phyloP scores from a whole-genome alignment of 2,888 invertebrate genomes.

The Protodeltote pygarga region DNA sequence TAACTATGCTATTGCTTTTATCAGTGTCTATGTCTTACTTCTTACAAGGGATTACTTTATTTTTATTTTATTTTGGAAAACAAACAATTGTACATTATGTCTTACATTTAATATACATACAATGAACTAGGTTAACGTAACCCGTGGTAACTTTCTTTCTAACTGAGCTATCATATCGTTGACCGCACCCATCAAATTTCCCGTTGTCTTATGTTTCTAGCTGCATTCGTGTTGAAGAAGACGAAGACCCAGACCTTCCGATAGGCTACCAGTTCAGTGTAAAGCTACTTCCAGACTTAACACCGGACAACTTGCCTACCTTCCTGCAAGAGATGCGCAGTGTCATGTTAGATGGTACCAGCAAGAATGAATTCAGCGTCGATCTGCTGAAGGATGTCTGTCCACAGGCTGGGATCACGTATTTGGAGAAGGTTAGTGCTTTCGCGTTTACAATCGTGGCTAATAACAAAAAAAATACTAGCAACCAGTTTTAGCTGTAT shows the following conservation, averaged over 20 bases:
- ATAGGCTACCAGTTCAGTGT: conserved; percentile 84
- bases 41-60: too few species aligned
- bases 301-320: conserved; percentile 58
- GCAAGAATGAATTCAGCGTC: conserved; percentile 63
- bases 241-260: conserved; percentile 59
- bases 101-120: too few species aligned
- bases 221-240: conserved; percentile 85
- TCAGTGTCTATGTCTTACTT: too few species aligned
- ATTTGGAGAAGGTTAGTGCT: conserved; percentile 84
- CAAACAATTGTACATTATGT: too few species aligned
- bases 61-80: too few species aligned
- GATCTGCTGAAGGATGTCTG: conserved; percentile 78
- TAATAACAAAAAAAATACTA: too few species aligned
- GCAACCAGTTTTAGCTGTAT: too few species aligned
- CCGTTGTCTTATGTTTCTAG: conserved; percentile 57
- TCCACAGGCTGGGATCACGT: conserved; percentile 80
- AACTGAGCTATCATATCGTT: too few species aligned
- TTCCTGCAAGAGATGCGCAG: conserved; percentile 70
- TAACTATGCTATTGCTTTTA: too few species aligned
- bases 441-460: not conserved
- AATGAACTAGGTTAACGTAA: too few species aligned
- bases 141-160: too few species aligned
- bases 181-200: too few species aligned
- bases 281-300: conserved; percentile 75
- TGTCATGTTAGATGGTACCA: conserved; percentile 55